Percentiles rank a stretch among this genome's conserved stretches.
phyloP scores from a whole-genome alignment of 2,113 vertebrate genomes.

The Beaufortia kweichowensis region DNA sequence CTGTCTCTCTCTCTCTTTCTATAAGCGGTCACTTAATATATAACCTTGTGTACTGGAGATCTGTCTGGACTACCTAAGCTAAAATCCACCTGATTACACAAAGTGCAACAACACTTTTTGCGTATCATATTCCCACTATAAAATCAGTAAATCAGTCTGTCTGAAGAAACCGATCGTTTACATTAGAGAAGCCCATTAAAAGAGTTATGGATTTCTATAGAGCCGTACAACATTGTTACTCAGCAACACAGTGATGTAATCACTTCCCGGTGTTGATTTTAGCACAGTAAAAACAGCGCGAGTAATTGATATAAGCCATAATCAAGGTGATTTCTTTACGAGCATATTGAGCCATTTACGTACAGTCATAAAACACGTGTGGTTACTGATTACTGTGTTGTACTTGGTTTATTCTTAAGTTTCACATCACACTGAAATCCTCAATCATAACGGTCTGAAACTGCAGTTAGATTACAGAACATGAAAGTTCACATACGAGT shows the following conservation, averaged over 20 bases:
- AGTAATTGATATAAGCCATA: constrained; percentile 40
- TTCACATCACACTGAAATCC: neutral
- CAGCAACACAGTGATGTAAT: neutral
- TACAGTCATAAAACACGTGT: constrained; percentile 15
- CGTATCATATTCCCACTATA: neutral
- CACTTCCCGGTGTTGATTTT: constrained; percentile 7
- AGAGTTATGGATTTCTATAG: constrained; percentile 21
- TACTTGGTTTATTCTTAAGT: constrained; percentile 8
- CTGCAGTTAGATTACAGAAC: constrained; percentile 10
- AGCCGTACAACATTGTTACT: neutral
- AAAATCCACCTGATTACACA: neutral
- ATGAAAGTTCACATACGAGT: constrained; percentile 15
- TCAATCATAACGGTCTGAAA: neutral
- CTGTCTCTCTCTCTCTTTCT: neutral
- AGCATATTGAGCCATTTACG: constrained; percentile 35
- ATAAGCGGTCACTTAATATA: neutral
- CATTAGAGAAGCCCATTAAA: constrained; percentile 1
- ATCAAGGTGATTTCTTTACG: constrained; percentile 16
- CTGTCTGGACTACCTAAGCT: neutral
- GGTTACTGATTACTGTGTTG: constrained; percentile 25
- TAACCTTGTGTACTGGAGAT: neutral
- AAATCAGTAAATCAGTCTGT: neutral
- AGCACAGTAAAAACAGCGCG: constrained; percentile 14
- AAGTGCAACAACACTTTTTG: neutral
- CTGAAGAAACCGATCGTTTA: constrained; percentile 34